phyloP scores from a whole-genome alignment of 2,888 invertebrate species.

The Diarsia rubi region DNA sequence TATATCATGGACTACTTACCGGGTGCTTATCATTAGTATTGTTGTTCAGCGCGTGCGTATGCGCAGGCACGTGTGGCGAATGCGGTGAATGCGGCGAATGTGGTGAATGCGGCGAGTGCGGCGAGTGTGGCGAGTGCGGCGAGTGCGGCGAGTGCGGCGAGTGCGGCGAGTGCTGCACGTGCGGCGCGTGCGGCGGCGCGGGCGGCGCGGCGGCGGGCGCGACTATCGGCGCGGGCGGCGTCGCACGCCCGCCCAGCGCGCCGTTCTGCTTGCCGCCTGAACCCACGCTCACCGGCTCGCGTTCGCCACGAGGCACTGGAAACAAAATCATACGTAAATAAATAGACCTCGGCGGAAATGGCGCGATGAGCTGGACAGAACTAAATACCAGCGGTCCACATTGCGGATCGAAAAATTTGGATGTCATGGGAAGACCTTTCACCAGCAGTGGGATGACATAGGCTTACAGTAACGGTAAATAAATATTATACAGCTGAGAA shows the following conservation, averaged over 20 bases:
- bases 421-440: no score
- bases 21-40: constrained; percentile 81
- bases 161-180: constrained; percentile 36
- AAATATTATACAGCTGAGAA: no score
- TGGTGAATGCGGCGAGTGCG: constrained; percentile 6
- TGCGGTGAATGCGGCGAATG: constrained; percentile 15
- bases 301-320: constrained; percentile 37
- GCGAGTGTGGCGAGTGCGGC: neutral
- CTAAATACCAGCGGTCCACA: no score
- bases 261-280: constrained; percentile 60
- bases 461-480: no score
- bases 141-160: constrained; percentile 34
- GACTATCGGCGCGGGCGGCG: constrained; percentile 38
- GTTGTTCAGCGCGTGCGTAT: constrained; percentile 75
- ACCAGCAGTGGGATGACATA: no score
- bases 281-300: constrained; percentile 60
- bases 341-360: no score
- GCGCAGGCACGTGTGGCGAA: constrained; percentile 48
- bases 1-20: constrained; percentile 64
- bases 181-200: constrained; percentile 49
- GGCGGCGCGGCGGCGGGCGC: constrained; percentile 62
- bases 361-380: no score
- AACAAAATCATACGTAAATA: neutral
- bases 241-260: constrained; percentile 30
- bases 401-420: no score